phyloP scores from a whole-genome alignment of 2,113 vertebrate species.

The Hyaena hyaena region DNA sequence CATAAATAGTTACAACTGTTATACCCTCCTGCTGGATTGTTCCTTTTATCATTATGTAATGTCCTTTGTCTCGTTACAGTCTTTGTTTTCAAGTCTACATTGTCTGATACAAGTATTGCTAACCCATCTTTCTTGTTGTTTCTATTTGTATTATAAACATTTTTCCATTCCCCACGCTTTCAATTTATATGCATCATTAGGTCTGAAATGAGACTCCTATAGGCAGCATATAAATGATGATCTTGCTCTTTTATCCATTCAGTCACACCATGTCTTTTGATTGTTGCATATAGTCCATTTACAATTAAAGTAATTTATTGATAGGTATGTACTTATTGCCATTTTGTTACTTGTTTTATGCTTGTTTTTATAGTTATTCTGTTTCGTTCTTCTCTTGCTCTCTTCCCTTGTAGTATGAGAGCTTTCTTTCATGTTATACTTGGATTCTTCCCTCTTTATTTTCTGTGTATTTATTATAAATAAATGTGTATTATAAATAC shows the following conservation, averaged over 20 bases:
- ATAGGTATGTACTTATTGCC: not conserved
- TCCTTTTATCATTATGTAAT: not conserved
- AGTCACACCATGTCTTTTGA: not conserved
- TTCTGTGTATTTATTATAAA: not conserved
- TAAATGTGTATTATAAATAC: no score
- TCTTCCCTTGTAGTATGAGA: not conserved
- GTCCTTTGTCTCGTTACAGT: not conserved
- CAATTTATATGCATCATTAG: not conserved
- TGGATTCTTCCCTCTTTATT: not conserved
- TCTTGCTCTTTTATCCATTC: not conserved
- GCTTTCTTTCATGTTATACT: not conserved
- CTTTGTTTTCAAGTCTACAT: not conserved
- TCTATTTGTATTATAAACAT: not conserved
- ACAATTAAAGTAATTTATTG: not conserved
- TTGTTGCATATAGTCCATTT: not conserved
- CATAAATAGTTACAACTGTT: not conserved
- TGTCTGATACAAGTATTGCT: not conserved
- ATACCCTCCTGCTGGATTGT: not conserved
- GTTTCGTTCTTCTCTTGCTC: not conserved
- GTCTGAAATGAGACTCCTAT: not conserved
- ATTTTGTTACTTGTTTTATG: not conserved
- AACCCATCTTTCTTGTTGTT: not conserved
- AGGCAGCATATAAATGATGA: not conserved
- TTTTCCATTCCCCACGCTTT: not conserved
- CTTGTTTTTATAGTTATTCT: not conserved